Evolutionary conservation across 2,888 invertebrate species (phyloP).

Genomic region (Trypoxylon attenuatum): DNA sequence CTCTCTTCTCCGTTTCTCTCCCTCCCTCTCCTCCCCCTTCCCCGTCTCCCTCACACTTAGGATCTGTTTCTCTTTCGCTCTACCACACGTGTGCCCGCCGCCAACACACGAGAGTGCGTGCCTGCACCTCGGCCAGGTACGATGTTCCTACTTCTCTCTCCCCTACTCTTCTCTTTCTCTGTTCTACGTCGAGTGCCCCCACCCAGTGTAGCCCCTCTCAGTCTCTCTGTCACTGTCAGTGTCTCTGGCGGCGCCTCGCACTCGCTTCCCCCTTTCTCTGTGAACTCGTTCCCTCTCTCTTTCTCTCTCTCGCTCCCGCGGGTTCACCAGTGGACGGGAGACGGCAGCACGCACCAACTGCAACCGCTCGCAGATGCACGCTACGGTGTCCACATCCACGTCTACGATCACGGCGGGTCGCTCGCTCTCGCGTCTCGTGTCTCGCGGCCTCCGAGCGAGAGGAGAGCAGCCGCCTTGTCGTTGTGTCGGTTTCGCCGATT

Average conservation of each 20-base stretch:
- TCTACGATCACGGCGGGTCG: too few species aligned
- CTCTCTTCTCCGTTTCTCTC: constrained; percentile 41
- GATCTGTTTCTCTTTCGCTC: constrained; percentile 36
- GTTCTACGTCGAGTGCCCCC: too few species aligned
- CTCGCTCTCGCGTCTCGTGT: constrained; percentile 13
- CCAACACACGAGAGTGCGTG: constrained; percentile 43
- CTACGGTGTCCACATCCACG: too few species aligned
- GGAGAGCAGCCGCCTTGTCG: too few species aligned
- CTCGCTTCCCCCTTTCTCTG: constrained; percentile 19
- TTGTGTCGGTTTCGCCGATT: constrained; percentile 34
- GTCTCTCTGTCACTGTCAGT: too few species aligned
- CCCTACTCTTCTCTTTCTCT: constrained; percentile 17
- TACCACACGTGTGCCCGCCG: constrained; percentile 46
- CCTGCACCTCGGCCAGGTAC: constrained; percentile 48
- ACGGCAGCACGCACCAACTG: constrained; percentile 45
- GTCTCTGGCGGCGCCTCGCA: too few species aligned
- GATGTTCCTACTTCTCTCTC: constrained; percentile 15
- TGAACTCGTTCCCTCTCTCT: constrained; percentile 25
- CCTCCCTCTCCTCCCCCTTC: constrained; percentile 34
- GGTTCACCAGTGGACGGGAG: constrained; percentile 14
- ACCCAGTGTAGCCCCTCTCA: too few species aligned
- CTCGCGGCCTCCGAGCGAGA: too few species aligned
- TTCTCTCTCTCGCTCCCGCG: constrained; percentile 7
- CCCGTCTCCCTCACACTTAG: constrained; percentile 28
- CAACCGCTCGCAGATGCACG: constrained; percentile 51